A percentile compares a stretch with the other conserved stretches of the same genome.
Evolutionary conservation across 1,140 invertebrate species (phyloP).

Genomic region (Dendrolimus punctatus): DNA sequence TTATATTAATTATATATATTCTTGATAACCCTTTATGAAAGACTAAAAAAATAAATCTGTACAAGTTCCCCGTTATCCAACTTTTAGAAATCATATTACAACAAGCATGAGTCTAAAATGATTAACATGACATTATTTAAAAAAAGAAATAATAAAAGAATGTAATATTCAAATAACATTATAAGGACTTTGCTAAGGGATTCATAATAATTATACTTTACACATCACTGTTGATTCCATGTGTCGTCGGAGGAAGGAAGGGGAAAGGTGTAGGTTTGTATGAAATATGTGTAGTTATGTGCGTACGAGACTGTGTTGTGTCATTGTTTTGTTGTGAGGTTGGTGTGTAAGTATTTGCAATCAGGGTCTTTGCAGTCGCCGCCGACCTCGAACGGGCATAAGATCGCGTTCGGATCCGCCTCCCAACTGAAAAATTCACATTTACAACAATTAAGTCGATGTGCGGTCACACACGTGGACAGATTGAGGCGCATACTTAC

Average conservation of each 20-base stretch:
- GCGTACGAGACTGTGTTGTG: conserved; percentile 22
- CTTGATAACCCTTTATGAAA: no score
- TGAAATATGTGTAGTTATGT: conserved; percentile 20
- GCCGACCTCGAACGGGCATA: conserved; percentile 66
- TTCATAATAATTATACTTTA: conserved; percentile 42
- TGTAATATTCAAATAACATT: not conserved
- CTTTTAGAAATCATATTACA: no score
- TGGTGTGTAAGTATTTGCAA: conserved; percentile 66
- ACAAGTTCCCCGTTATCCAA: no score
- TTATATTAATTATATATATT: no score
- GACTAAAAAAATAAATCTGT: no score
- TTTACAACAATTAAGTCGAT: conserved; percentile 16
- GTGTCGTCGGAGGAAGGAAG: conserved; percentile 11
- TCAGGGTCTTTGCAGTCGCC: conserved; percentile 66
- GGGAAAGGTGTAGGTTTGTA: conserved; percentile 3
- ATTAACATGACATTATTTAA: not conserved
- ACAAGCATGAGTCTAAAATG: not conserved
- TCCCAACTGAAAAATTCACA: conserved; percentile 58
- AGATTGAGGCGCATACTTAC: conserved; percentile 49
- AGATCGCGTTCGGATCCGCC: conserved; percentile 59
- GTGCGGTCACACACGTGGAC: conserved; percentile 18
- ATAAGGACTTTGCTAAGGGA: no score
- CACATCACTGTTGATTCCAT: conserved; percentile 39
- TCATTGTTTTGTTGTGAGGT: conserved; percentile 29
- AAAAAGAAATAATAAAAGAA: conserved; percentile 1